Evolutionary conservation across 1,140 invertebrate species (phyloP).

Genomic region (Drosophila gunungcola): DNA sequence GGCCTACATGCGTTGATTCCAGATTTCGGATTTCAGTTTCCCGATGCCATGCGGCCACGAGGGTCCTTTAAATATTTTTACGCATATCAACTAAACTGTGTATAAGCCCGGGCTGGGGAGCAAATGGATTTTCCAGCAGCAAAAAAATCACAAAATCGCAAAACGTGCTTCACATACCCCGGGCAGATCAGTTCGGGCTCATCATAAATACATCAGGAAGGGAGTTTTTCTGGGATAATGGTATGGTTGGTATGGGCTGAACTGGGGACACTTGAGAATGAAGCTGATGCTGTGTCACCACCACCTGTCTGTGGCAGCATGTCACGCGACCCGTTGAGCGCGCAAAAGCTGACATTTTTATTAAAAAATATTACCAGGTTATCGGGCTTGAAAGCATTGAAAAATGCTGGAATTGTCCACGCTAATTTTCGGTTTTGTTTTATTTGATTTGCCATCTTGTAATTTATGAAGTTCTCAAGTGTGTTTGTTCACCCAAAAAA

Average conservation of each 20-base stretch:
- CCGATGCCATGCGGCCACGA: constrained; percentile 57
- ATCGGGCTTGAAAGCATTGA: constrained; percentile 32
- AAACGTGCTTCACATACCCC: constrained; percentile 79
- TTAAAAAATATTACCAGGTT: constrained; percentile 79
- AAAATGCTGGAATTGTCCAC: constrained; percentile 6
- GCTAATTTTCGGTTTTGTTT: constrained; percentile 56
- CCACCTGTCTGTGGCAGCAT: constrained; percentile 75
- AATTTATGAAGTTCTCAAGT: constrained; percentile 32
- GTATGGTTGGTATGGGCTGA: not conserved
- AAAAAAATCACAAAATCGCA: constrained; percentile 74
- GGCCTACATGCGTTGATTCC: constrained; percentile 81
- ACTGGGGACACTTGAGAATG: constrained; percentile 53
- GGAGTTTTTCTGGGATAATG: not conserved
- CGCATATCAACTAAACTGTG: constrained; percentile 79
- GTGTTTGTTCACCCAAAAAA: constrained; percentile 9
- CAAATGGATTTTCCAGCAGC: constrained; percentile 76
- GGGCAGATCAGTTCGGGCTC: constrained; percentile 41
- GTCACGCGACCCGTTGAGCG: constrained; percentile 79
- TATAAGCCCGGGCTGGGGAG: constrained; percentile 45
- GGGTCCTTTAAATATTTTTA: constrained; percentile 80
- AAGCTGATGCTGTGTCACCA: constrained; percentile 34
- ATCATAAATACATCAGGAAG: constrained; percentile 82
- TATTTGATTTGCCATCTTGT: constrained; percentile 44
- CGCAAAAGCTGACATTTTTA: constrained; percentile 80
- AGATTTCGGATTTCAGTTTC: constrained; percentile 76